These are phyloP conservation scores for Telmatochromis bifrenatus DNA, from an alignment of 2,113 vertebrate genomes.

Conservation along the genomic window DNA sequence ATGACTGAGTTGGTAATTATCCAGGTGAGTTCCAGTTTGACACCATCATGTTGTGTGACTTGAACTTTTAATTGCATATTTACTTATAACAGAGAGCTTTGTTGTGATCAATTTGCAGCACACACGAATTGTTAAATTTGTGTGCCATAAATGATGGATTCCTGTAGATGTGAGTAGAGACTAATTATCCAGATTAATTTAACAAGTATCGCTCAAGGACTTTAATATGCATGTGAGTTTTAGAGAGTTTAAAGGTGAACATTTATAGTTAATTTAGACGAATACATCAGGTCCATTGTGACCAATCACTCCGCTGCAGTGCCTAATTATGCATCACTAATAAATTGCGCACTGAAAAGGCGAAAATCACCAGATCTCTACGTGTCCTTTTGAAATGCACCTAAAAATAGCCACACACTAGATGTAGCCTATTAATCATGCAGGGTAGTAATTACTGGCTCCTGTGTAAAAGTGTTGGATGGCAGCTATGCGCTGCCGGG, in stretches of 20 bases:
- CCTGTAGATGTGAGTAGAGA: not conserved
- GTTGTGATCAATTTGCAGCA: not conserved
- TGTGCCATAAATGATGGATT: not conserved
- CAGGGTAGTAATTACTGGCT: not conserved
- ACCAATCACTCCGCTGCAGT: not conserved
- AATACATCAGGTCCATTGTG: not conserved
- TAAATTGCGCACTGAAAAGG: not conserved
- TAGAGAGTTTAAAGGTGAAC: not conserved
- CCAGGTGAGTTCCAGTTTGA: not conserved
- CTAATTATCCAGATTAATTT: not conserved
- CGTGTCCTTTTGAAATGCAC: not conserved
- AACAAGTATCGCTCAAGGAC: not conserved
- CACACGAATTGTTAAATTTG: not conserved
- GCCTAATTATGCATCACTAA: not conserved
- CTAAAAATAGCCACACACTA: not conserved
- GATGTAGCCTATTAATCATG: not conserved
- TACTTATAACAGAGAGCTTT: not conserved
- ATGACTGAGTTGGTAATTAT: not conserved
- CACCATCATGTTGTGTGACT: not conserved
- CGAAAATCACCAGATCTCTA: not conserved
- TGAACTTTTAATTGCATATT: not conserved
- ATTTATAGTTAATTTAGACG: not conserved
- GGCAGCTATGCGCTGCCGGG: not conserved
- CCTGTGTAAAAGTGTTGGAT: not conserved
- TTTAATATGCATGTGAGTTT: not conserved